phyloP scores from a whole-genome alignment of 2,797 vertebrate genomes.

The Liasis olivaceus region DNA sequence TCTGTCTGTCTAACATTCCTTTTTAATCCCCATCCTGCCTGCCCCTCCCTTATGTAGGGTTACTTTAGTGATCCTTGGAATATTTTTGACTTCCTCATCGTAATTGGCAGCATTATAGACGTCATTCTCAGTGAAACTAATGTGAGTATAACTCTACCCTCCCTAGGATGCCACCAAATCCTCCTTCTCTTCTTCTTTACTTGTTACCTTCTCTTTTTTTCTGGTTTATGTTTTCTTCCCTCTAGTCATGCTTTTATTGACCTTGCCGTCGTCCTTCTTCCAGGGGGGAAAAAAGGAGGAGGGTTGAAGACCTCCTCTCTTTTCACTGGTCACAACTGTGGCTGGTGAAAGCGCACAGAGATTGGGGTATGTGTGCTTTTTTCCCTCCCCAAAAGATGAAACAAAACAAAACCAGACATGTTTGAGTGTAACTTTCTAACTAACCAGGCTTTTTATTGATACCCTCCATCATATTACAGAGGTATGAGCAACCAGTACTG shows the following conservation, averaged over 20 bases:
- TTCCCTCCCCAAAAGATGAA: conserved; percentile 54
- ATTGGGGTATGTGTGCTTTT: conserved; percentile 70
- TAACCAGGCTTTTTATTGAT: conserved; percentile 78
- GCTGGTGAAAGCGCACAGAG: conserved; percentile 71
- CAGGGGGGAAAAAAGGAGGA: conserved; percentile 74
- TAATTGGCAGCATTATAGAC: conserved; percentile 99
- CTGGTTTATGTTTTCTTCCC: conserved; percentile 68
- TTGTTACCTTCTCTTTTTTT: conserved; percentile 72
- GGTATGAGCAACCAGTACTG: conserved; percentile 75
- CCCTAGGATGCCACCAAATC: conserved; percentile 77
- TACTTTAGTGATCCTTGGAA: conserved; percentile 99
- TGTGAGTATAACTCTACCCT: conserved; percentile 92
- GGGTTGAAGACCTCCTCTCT: conserved; percentile 73
- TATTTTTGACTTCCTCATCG: conserved; percentile 99
- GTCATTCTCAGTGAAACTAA: conserved; percentile 99
- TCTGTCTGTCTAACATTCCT: conserved; percentile 85
- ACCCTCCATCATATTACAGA: conserved; percentile 75
- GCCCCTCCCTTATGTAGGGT: conserved; percentile 97
- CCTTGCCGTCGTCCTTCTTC: conserved; percentile 77
- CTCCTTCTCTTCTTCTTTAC: conserved; percentile 68
- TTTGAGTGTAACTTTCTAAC: conserved; percentile 73
- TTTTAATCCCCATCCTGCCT: conserved; percentile 86
- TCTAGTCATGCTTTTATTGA: conserved; percentile 80
- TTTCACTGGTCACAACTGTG: conserved; percentile 72
- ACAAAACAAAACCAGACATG: conserved; percentile 56